Percentiles rank a stretch among this genome's conserved stretches.
Evolutionary conservation across 2,113 vertebrate genomes (phyloP).

Genomic region (Phrynosoma blainvillii): DNA sequence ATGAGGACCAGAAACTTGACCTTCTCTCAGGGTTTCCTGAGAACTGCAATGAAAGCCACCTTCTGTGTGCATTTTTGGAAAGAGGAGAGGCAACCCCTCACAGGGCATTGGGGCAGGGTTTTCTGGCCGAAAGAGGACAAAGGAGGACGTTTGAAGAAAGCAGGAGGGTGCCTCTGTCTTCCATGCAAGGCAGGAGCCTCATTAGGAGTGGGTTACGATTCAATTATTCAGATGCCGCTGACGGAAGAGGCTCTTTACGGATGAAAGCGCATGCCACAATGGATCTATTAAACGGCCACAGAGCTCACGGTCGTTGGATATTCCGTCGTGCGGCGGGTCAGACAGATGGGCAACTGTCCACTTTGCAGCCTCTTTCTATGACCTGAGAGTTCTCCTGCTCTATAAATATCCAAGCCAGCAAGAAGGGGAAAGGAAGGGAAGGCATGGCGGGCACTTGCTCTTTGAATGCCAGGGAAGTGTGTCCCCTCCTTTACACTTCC

Average conservation of each 20-base stretch:
- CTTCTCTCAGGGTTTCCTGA: no score
- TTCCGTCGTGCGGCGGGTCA: background rate
- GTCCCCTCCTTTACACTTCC: background rate
- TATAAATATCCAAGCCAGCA: background rate
- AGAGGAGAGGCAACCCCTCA: no score
- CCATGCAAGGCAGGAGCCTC: background rate
- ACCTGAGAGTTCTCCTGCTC: background rate
- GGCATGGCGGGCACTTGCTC: background rate
- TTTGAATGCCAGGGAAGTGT: background rate
- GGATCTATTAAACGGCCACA: background rate
- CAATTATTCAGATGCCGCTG: background rate
- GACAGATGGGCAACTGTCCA: background rate
- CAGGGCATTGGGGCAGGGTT: no score
- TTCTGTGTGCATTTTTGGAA: background rate
- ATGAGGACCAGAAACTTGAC: no score
- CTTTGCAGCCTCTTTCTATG: background rate
- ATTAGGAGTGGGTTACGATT: background rate
- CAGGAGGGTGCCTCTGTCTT: background rate
- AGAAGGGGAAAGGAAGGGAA: no score
- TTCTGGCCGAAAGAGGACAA: background rate
- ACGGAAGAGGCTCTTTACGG: background rate
- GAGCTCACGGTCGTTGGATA: background rate
- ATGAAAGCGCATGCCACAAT: background rate
- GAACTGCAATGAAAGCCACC: background rate
- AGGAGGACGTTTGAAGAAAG: background rate